Percentiles rank a stretch among this genome's conserved stretches.
Conservation (phyloP, 2,888 invertebrate genomes). For the Electrophaes corylata region DNA sequence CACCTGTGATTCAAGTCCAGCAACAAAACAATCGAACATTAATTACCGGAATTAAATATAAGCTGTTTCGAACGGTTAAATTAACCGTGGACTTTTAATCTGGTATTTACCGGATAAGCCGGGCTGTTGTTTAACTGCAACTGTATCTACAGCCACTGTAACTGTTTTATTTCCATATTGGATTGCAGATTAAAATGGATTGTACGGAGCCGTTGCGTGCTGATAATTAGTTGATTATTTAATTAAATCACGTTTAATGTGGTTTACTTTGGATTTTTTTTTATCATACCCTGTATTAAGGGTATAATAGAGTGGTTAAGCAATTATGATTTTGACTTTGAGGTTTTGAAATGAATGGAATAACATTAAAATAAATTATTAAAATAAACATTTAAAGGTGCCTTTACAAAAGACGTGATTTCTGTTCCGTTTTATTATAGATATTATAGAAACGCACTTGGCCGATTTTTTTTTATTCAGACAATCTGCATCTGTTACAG, state of each 20-base stretch:
- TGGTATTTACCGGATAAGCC: constrained; percentile 42
- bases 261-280: neutral
- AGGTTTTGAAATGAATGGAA: no score
- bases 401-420: no score
- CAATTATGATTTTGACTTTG: no score
- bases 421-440: no score
- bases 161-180: constrained; percentile 42
- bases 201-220: constrained; percentile 6
- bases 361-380: no score
- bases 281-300: no score
- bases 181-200: constrained; percentile 41
- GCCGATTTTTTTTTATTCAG: no score
- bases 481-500: no score
- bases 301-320: no score
- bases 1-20: constrained; percentile 14
- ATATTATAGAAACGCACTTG: no score
- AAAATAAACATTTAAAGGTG: no score
- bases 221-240: constrained; percentile 21
- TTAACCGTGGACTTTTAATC: constrained; percentile 69
- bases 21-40: constrained; percentile 42
- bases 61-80: constrained; percentile 56
- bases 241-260: neutral
- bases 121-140: constrained; percentile 22
- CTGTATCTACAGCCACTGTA: constrained; percentile 14
- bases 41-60: constrained; percentile 57